These are phyloP conservation scores for Nephila pilipes DNA, from an alignment of 1,140 invertebrate species.

Conservation along the genomic window DNA sequence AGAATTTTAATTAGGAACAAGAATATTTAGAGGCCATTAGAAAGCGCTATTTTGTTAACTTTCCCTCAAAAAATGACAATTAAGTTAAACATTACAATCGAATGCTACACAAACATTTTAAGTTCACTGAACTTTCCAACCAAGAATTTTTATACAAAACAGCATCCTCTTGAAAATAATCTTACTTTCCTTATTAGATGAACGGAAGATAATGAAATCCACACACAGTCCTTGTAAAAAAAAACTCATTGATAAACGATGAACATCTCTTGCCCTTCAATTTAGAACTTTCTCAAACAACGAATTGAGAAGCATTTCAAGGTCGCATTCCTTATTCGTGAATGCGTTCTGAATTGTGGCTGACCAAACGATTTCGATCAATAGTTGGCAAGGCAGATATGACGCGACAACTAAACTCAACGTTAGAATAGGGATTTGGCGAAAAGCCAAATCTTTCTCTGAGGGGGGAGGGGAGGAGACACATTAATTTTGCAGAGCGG, in stretches of 20 bases:
- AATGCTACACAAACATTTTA: no score
- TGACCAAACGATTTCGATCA: conserved; percentile 7
- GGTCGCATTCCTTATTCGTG: not conserved
- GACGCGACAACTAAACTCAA: not conserved
- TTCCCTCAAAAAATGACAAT: no score
- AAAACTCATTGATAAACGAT: not conserved
- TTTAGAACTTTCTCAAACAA: not conserved
- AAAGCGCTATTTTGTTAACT: no score
- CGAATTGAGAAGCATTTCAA: not conserved
- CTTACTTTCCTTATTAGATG: not conserved
- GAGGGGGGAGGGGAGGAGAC: not conserved
- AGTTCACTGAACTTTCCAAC: no score
- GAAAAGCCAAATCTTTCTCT: not conserved
- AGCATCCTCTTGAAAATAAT: not conserved
- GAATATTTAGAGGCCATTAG: no score
- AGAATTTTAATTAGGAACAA: no score
- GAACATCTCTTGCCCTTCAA: not conserved
- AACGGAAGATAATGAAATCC: not conserved
- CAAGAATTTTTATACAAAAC: not conserved
- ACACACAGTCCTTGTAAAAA: not conserved
- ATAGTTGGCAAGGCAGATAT: not conserved
- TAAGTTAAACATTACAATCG: no score
- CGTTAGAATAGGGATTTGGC: not conserved
- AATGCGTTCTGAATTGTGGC: not conserved
- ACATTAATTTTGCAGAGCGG: conserved; percentile 14